Conservation (phyloP, 2,797 vertebrate genomes). For the Hydrophis major region DNA sequence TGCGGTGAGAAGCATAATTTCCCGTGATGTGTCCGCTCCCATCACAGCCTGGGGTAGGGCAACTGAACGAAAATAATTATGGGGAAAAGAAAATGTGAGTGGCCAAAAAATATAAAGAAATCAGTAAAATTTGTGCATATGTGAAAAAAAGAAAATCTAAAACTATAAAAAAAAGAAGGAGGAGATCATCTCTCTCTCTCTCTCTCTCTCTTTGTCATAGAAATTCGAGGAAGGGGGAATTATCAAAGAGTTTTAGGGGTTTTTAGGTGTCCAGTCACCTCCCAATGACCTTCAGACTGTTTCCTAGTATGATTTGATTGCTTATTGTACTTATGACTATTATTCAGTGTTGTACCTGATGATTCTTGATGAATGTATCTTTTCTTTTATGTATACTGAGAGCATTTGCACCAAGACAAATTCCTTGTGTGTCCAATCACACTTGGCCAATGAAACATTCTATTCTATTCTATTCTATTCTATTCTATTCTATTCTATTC, state of each 20-base stretch:
- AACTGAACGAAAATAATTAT: slow-evolving; percentile 76
- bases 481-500: too few species aligned
- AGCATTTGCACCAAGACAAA: too few species aligned
- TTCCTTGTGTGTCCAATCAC: too few species aligned
- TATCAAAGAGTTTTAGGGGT: background rate
- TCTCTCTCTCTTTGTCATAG: background rate
- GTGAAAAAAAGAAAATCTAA: background rate
- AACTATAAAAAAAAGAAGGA: slow-evolving; percentile 32
- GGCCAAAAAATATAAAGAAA: slow-evolving; percentile 26
- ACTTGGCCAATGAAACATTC: too few species aligned
- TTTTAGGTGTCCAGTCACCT: background rate
- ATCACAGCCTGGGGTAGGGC: slow-evolving; percentile 97
- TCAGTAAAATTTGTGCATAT: background rate
- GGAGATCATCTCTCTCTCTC: slow-evolving; percentile 11
- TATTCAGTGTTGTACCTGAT: too few species aligned
- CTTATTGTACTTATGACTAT: too few species aligned
- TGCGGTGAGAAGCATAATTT: slow-evolving; percentile 98
- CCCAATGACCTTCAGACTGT: too few species aligned
- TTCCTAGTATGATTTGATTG: too few species aligned
- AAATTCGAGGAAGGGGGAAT: background rate
- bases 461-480: too few species aligned
- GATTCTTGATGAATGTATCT: too few species aligned
- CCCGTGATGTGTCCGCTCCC: slow-evolving; percentile 99
- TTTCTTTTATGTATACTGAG: too few species aligned
- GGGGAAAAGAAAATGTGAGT: slow-evolving; percentile 50